Base-by-base conservation (phyloP, 2,888 invertebrate species). In the Deroplatys truncata region DNA sequence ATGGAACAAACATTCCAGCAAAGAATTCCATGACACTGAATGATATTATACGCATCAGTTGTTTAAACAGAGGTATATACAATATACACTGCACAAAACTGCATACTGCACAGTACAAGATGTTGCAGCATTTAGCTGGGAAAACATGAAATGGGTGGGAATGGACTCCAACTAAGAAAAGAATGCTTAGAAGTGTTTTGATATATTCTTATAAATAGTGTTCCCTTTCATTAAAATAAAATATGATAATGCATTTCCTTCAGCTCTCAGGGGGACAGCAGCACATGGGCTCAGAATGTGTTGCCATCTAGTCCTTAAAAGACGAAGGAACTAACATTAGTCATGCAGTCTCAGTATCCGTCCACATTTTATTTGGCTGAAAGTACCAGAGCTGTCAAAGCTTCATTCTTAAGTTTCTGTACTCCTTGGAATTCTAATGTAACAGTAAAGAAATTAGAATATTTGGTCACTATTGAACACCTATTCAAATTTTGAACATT, bases 201-300 rank as follows among this genome's bases (percentile, higher is more conserved):
- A 82, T 82, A 31, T 72, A 87, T 82, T 82, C 3, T 56, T 86
- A 86, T 29, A 82, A 82, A 85, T 35, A 84, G 25, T 85, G 56
- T 87, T 28, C 82, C 28, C 82, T 20, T n/a, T 28, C 82, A 4
- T 82, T 87, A 29, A 25, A 83, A 31, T 82, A 87, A 25, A 4
- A 82, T 35, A 82, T 82, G n/a, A 83, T 28, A 83, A 82, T 83
- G 87, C 35, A 82, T 82, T 87, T 87, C 43, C 87, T 83, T 87
- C 82, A 28, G n/a, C 87, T 16, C 82, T 35, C 35, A 13, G 13
- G 43, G n/a, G 83, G 87, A 83, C 5, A 87, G 35, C 87, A 87
- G 31, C 56, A 85, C 89, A 89, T 85, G 89, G 89, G 89, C 89
- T 89, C 89, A 89, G 35, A 72, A 72, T 89, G 89, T 85, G 72